A percentile compares a stretch with the other conserved stretches of the same genome.
These are phyloP conservation scores for Drosophila pseudoobscura DNA, from an alignment of 1,140 invertebrate genomes.

Conservation along the genomic window DNA sequence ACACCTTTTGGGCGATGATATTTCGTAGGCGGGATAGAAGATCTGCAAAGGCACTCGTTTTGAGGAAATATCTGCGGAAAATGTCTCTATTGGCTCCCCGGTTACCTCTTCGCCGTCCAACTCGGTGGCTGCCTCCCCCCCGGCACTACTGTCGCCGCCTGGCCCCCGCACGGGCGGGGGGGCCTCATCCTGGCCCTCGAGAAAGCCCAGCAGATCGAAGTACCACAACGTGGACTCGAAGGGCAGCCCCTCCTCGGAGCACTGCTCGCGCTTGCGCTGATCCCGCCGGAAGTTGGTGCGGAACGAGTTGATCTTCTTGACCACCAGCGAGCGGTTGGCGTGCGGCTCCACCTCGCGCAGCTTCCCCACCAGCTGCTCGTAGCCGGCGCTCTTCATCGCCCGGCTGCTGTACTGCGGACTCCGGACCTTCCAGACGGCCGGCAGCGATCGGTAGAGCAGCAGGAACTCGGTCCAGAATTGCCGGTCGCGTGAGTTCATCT, in stretches of 20 bases:
- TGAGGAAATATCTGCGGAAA: not conserved
- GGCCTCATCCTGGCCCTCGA: slow-evolving; percentile 41
- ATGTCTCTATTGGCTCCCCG: not conserved
- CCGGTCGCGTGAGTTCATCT: slow-evolving; percentile 50
- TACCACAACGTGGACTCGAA: slow-evolving; percentile 75
- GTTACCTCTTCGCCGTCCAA: not conserved
- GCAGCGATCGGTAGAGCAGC: slow-evolving; percentile 65
- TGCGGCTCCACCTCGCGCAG: slow-evolving; percentile 68
- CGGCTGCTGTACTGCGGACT: slow-evolving; percentile 71
- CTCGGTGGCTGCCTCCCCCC: not conserved
- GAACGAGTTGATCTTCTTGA: slow-evolving; percentile 81
- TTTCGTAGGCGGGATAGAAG: not conserved
- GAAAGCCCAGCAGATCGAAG: slow-evolving; percentile 67
- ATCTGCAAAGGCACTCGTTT: not conserved
- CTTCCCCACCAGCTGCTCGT: slow-evolving; percentile 65
- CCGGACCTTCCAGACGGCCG: slow-evolving; percentile 74
- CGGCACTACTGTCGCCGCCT: slow-evolving; percentile 4
- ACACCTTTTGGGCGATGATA: not conserved
- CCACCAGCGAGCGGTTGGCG: slow-evolving; percentile 63
- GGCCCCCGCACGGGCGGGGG: not conserved
- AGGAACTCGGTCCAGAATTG: slow-evolving; percentile 75
- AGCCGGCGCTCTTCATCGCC: slow-evolving; percentile 47
- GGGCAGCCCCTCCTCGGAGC: slow-evolving; percentile 1
- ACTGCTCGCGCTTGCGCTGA: slow-evolving; percentile 39
- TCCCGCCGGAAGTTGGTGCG: slow-evolving; percentile 76